Conservation (phyloP, 2,113 vertebrate species). For the Macrotis lagotis region DNA sequence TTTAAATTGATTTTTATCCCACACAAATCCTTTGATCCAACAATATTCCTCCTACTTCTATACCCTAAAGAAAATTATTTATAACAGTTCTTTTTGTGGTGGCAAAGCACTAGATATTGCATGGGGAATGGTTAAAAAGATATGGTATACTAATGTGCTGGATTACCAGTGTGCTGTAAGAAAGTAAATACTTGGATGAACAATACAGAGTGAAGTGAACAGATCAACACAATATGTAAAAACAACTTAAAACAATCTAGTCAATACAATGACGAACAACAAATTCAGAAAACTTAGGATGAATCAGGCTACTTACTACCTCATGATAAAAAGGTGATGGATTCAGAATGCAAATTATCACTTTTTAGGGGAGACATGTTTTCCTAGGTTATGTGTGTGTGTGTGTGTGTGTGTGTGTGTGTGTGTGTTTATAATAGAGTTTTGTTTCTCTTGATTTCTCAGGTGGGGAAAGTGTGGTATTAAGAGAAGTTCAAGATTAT, state of each 20-base stretch:
- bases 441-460: not conserved
- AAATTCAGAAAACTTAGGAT: not conserved
- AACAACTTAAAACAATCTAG: not conserved
- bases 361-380: not conserved
- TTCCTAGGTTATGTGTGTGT: not conserved
- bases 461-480: not conserved
- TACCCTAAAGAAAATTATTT: not conserved
- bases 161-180: not conserved
- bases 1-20: too few species aligned
- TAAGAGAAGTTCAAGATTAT: not conserved
- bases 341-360: not conserved
- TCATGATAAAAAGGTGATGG: not conserved
- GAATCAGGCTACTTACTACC: not conserved
- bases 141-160: not conserved
- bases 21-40: not conserved
- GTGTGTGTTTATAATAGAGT: not conserved
- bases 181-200: not conserved
- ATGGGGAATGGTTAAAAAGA: not conserved
- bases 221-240: not conserved
- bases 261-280: not conserved
- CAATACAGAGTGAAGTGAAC: not conserved
- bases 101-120: not conserved
- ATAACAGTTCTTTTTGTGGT: not conserved
- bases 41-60: not conserved
- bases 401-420: accelerated